Base-by-base conservation (phyloP, 2,113 vertebrate genomes). In the Apteryx mantelli region DNA sequence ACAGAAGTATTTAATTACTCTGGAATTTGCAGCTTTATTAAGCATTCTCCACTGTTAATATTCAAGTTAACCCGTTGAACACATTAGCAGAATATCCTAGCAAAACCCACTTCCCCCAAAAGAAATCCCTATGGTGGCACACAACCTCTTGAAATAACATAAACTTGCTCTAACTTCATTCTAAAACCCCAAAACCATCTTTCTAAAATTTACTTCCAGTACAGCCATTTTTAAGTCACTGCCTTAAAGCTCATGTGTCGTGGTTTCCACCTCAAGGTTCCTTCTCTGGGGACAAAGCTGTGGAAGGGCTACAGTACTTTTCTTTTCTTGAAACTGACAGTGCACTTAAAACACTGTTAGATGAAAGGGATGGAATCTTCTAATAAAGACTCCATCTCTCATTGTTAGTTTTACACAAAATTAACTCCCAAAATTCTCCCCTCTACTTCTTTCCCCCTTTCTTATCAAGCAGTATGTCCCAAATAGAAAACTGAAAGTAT, bases 301-400 rank as follows among this genome's bases (percentile, higher is more conserved):
- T 1, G 1, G 21, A 18, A 63, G 32, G 84, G 5, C 71, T 46
- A 14, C 0, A 60, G n/a, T 9, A 48, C 2, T 74, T 38, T 8
- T 4, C 14, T 75, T 65, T 28, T 36, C 24, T 11, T 30, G 6
- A 89, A 79, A 40, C 24, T 32, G 8, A 48, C 12, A 76, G 34
- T 5, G 28, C 46, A 69, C 10, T 52, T 40, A 70, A 9, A 92
- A 73, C 3, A 21, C 0, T 2, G 26, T 26, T 34, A 93, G 34
- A 46, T 19, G 26, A 76, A 83, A 82, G 19, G 20, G 5, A 34
- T 20, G 24, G 71, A 21, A 20, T 34, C 56, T 60, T 60, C 56
- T 60, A 60, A 34, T 60, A 20, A 60, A 60, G 56, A 32, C 17
- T 19, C 32, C 56, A 34, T 82, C 61, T 76, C 48, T 68, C 53